phyloP scores from a whole-genome alignment of 2,888 invertebrate species.

The Habroteleia sp. region DNA sequence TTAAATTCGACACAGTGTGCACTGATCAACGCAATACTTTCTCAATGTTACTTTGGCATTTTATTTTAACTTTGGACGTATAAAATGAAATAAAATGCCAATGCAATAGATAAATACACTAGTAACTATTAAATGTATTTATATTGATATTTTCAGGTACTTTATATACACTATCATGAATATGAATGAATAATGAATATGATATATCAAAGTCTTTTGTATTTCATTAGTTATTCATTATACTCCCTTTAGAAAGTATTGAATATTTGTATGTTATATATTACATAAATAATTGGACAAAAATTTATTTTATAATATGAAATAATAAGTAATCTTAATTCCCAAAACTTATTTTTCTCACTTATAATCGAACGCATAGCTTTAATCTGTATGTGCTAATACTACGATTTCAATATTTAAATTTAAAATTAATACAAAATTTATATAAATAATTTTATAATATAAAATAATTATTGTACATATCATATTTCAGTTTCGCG shows the following conservation, averaged over 20 bases:
- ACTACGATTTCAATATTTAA: too few species aligned
- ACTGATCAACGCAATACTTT: slow-evolving; percentile 11
- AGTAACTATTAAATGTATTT: slow-evolving; percentile 62
- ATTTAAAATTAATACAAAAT: too few species aligned
- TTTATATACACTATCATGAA: slow-evolving; percentile 80
- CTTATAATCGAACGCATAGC: too few species aligned
- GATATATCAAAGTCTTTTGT: slow-evolving; percentile 42
- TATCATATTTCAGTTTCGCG: not conserved
- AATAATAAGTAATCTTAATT: too few species aligned
- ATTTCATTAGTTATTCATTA: slow-evolving; percentile 2
- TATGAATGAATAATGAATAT: slow-evolving; percentile 70
- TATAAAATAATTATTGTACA: not conserved
- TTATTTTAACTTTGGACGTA: slow-evolving; percentile 16
- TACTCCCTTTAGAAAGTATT: not conserved
- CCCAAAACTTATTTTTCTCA: too few species aligned
- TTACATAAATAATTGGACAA: too few species aligned
- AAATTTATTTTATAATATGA: too few species aligned
- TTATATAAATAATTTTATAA: not conserved
- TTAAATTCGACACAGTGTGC: slow-evolving; percentile 1
- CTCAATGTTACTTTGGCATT: slow-evolving; percentile 14
- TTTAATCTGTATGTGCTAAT: too few species aligned
- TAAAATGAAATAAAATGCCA: slow-evolving; percentile 25
- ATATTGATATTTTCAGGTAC: slow-evolving; percentile 78
- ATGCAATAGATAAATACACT: slow-evolving; percentile 14
- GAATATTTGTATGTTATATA: not conserved